Conservation (phyloP, 2,797 vertebrate species). For the Vipera latastei region DNA sequence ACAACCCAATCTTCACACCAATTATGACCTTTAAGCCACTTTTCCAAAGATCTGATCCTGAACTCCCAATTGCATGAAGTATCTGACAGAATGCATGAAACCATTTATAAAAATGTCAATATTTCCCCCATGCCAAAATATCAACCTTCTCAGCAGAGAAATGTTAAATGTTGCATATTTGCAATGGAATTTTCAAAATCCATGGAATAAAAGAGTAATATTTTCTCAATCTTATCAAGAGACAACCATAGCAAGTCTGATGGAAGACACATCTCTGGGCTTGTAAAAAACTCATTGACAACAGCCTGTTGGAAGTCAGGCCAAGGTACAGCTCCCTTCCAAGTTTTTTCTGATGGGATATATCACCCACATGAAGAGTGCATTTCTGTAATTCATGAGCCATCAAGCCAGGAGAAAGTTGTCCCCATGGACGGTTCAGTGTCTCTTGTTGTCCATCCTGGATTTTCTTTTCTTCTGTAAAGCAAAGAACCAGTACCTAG, state of each 20-base stretch:
- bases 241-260: constrained; percentile 48
- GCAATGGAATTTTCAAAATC: constrained; percentile 43
- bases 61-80: constrained; percentile 58
- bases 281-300: constrained; percentile 35
- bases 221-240: constrained; percentile 51
- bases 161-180: constrained; percentile 55
- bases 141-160: constrained; percentile 59
- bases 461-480: no score
- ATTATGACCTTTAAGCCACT: constrained; percentile 27
- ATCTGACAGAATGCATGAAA: constrained; percentile 56
- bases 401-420: not conserved
- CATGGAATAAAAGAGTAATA: constrained; percentile 56
- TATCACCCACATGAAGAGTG: no score
- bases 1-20: not conserved
- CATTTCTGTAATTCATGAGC: no score
- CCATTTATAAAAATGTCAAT: constrained; percentile 64
- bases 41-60: constrained; percentile 54
- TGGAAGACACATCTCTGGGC: constrained; percentile 48
- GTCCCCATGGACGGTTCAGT: not conserved
- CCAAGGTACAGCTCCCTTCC: not conserved
- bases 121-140: constrained; percentile 57
- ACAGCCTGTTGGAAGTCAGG: not conserved
- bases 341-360: no score
- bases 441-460: no score
- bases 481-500: no score